A percentile compares a stretch with the other conserved stretches of the same genome.
Conservation (phyloP, 2,797 vertebrate species). For the Apogon talboti region DNA sequence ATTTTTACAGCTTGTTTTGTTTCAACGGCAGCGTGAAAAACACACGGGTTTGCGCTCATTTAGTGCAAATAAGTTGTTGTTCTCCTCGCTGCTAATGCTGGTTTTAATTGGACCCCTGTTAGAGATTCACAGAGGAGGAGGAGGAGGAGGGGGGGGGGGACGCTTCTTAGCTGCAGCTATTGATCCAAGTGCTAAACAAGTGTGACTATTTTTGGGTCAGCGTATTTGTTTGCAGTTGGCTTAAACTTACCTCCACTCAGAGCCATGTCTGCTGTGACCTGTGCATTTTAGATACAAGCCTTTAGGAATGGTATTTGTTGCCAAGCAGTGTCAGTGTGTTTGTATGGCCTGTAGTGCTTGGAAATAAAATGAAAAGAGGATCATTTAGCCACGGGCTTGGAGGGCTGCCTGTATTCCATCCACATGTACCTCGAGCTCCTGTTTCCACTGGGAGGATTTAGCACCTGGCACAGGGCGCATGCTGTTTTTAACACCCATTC, state of each 20-base stretch:
- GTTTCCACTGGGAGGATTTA: constrained; percentile 63
- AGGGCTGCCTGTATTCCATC: constrained; percentile 40
- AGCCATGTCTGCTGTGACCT: constrained; percentile 27
- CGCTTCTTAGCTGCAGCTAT: constrained; percentile 50
- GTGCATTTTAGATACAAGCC: constrained; percentile 14
- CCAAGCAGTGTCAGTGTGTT: constrained; percentile 8
- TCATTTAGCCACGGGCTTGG: constrained; percentile 35
- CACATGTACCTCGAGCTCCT: constrained; percentile 45
- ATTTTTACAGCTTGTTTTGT: constrained; percentile 19
- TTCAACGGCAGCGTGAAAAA: constrained; percentile 7
- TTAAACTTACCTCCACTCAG: constrained; percentile 30
- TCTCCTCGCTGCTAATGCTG: constrained; percentile 14
- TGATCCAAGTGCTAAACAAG: constrained; percentile 55
- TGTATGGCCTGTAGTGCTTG: constrained; percentile 15
- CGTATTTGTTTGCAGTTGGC: constrained; percentile 38
- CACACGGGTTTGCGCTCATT: constrained; percentile 26
- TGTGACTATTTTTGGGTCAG: constrained; percentile 70
- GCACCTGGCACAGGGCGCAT: constrained; percentile 43
- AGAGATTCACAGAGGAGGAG: constrained; percentile 30
- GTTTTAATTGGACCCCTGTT: constrained; percentile 56
- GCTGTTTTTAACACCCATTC: constrained; percentile 57
- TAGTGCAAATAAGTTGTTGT: constrained; percentile 33
- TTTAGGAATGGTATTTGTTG: constrained; percentile 8
- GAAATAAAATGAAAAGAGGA: constrained; percentile 54
- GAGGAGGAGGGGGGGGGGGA: too few relatives aligned